Evolutionary conservation across 1,140 invertebrate species (phyloP).

Genomic region (Scaptomyza graminum): DNA sequence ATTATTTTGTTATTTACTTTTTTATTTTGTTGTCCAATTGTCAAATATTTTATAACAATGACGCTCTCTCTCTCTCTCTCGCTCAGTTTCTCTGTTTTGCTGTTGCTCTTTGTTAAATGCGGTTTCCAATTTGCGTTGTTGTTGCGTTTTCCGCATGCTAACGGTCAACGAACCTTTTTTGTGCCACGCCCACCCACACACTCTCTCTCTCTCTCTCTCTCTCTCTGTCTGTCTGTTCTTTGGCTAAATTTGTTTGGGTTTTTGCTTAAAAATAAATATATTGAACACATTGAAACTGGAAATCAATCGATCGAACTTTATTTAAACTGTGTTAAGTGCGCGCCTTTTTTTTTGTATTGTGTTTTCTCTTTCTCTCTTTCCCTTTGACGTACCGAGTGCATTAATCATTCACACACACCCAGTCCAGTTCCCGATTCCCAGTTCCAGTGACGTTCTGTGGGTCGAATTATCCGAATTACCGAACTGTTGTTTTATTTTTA

Average conservation of each 20-base stretch:
- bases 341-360: conserved; percentile 36
- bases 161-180: conserved; percentile 55
- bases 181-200: conserved; percentile 38
- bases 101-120: conserved; percentile 35
- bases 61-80: conserved; percentile 3
- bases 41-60: conserved; percentile 46
- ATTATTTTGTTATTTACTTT: conserved; percentile 62
- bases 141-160: conserved; percentile 56
- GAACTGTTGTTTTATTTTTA: conserved; percentile 39
- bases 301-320: conserved; percentile 25
- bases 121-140: conserved; percentile 37
- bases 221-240: conserved; percentile 26
- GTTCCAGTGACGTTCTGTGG: conserved; percentile 48
- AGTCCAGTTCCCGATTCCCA: neutral
- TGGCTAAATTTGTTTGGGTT: conserved; percentile 30
- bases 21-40: conserved; percentile 19
- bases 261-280: conserved; percentile 40
- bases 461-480: conserved; percentile 32
- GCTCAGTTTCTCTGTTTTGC: neutral
- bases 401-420: neutral
- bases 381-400: neutral
- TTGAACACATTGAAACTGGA: conserved; percentile 28
- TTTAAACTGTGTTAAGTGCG: conserved; percentile 56
- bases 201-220: too few relatives aligned
- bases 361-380: neutral